phyloP scores from a whole-genome alignment of 2,113 vertebrate species.

The Oreamnos americanus region DNA sequence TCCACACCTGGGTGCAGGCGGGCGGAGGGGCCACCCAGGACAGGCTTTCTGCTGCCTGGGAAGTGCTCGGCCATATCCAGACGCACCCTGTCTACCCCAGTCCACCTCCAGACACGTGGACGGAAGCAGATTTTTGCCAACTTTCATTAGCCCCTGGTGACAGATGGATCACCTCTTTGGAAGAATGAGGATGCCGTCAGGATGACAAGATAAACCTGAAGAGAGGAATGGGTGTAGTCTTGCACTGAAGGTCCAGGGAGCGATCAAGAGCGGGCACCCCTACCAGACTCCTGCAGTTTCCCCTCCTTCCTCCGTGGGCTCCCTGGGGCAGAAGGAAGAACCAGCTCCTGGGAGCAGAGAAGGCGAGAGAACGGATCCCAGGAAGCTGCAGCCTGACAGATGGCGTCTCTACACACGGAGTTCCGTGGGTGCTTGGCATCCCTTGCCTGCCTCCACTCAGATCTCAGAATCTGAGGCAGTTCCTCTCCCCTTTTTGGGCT shows the following conservation, averaged over 20 bases:
- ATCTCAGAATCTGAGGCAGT: not conserved
- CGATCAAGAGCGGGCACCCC: too few relatives aligned
- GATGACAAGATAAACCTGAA: not conserved
- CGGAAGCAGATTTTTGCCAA: not conserved
- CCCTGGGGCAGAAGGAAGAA: not conserved
- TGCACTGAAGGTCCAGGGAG: not conserved
- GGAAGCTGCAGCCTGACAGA: not conserved
- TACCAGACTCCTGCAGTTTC: not conserved
- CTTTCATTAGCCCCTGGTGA: not conserved
- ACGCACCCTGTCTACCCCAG: not conserved
- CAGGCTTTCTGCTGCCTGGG: not conserved
- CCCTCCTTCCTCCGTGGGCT: not conserved
- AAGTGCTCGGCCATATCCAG: not conserved
- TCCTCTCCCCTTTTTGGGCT: not conserved
- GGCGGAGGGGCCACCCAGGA: not conserved
- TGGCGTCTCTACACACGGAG: not conserved
- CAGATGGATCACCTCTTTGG: not conserved
- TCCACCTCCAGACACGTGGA: not conserved
- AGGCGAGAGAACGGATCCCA: not conserved
- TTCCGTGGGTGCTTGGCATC: not conserved
- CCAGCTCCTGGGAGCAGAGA: not conserved
- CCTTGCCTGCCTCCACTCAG: not conserved
- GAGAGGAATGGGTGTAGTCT: not conserved
- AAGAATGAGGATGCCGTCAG: not conserved
- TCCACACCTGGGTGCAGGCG: constrained; percentile 28